Evolutionary conservation across 2,113 vertebrate species (phyloP).

Genomic region (Pseudorasbora parva): DNA sequence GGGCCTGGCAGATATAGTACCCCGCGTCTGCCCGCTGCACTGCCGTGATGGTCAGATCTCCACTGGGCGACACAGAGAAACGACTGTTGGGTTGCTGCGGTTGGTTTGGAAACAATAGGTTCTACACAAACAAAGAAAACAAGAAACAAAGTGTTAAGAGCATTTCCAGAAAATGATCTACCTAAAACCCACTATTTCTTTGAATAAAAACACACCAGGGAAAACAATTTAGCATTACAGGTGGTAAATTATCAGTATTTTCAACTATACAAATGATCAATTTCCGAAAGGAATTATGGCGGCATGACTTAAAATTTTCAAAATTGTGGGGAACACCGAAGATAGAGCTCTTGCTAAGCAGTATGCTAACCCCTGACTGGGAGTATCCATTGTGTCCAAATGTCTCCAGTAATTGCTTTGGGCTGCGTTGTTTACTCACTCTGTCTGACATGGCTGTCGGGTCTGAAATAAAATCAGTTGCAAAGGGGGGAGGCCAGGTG

Average conservation of each 20-base stretch:
- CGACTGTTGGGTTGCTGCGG: conserved; percentile 93
- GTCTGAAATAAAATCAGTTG: conserved; percentile 28
- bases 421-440: conserved; percentile 45
- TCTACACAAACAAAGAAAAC: conserved; percentile 77
- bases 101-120: conserved; percentile 97
- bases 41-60: conserved; percentile 92
- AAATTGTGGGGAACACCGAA: not conserved
- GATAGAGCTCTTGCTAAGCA: conserved; percentile 5
- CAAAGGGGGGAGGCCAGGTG: conserved; percentile 8
- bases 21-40: conserved; percentile 92
- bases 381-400: conserved; percentile 59
- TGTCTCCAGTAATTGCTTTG: conserved; percentile 49
- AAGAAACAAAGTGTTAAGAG: conserved; percentile 31
- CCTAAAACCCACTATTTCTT: not conserved
- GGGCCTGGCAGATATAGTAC: conserved; percentile 97
- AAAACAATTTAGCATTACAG: not conserved
- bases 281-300: not conserved
- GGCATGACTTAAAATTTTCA: not conserved
- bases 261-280: not conserved
- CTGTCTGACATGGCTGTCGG: not conserved
- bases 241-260: not conserved
- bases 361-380: conserved; percentile 43
- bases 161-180: conserved; percentile 1
- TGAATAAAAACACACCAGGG: not conserved
- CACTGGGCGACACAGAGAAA: conserved; percentile 90